Evolutionary conservation across 1,140 invertebrate genomes (phyloP), one percentile per base, ranked within the genome.

Genomic region (Chrysomallon squamiferum): DNA sequence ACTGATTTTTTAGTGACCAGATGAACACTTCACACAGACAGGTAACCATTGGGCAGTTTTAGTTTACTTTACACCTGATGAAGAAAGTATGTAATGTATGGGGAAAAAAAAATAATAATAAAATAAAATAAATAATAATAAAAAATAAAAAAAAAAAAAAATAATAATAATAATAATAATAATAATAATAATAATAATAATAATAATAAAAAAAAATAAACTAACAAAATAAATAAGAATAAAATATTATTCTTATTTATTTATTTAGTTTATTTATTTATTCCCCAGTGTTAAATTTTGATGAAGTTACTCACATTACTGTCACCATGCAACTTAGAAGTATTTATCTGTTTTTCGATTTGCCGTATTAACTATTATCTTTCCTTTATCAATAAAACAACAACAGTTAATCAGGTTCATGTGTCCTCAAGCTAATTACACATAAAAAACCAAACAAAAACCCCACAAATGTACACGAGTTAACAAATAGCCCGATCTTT

Each of bases 1-100:
- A 74, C 25, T 74, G 75, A 57, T 76, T 75, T 63, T 74, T 79
- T 20, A 82, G 54, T 43, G 76, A 79, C 75, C 78, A 79, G 32
- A 80, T 69, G 61, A 70, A 73, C 20, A 79, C 49, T 49, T 82
- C 77, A 66, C 74, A 69, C 63, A 80, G 47, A 61, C 75, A 78
- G 22, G 69, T 75, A 22, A 70, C 77, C 80, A 82, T 82, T 20
- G 45, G n/a, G n/a, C n/a, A n/a, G n/a, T n/a, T n/a, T n/a, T n/a
- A n/a, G n/a, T n/a, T n/a, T n/a, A n/a, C n/a, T n/a, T n/a, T 65
- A n/a, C 18, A n/a, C 20, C 43, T 47, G 45, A 47, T 20, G 25
- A 20, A 47, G 22, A 4, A 47, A n/a, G 3, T 47, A 22, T 47
- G 3, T 47, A 22, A 20, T 22, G 25, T 11, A 18, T 20, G 25